These are phyloP conservation scores for Phymorhynchus buccinoides DNA, from an alignment of 1,140 invertebrate species.

Conservation along the genomic window DNA sequence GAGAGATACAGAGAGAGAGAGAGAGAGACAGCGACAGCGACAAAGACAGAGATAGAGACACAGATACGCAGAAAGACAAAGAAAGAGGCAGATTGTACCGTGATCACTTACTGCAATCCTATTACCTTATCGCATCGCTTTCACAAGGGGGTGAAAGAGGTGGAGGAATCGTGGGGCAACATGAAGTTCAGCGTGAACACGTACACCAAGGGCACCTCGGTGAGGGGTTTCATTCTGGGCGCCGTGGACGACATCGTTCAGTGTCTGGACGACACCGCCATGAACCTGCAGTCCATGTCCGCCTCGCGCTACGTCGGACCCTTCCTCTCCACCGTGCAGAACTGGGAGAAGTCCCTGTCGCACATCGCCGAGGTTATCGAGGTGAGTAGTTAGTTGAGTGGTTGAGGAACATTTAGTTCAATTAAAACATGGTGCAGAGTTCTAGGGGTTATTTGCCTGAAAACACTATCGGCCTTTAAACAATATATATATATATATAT, in stretches of 20 bases:
- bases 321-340: conserved; percentile 83
- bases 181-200: conserved; percentile 80
- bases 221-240: conserved; percentile 82
- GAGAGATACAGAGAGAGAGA: too few relatives aligned
- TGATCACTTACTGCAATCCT: too few relatives aligned
- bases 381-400: conserved; percentile 43
- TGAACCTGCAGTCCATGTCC: conserved; percentile 90
- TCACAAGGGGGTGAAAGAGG: conserved; percentile 80
- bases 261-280: conserved; percentile 86
- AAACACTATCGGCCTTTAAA: neutral
- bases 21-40: too few relatives aligned
- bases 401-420: neutral
- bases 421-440: too few relatives aligned
- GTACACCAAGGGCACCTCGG: conserved; percentile 73
- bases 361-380: conserved; percentile 87
- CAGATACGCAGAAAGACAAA: too few relatives aligned
- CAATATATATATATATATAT: too few relatives aligned
- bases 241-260: conserved; percentile 85
- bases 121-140: conserved; percentile 2
- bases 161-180: conserved; percentile 79
- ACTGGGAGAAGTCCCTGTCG: conserved; percentile 85
- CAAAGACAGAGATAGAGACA: too few relatives aligned
- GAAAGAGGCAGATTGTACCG: too few relatives aligned
- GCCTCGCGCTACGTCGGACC: conserved; percentile 89
- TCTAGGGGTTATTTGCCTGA: too few relatives aligned